phyloP scores from a whole-genome alignment of 2,888 invertebrate species.

The Drosophila kokeensis region DNA sequence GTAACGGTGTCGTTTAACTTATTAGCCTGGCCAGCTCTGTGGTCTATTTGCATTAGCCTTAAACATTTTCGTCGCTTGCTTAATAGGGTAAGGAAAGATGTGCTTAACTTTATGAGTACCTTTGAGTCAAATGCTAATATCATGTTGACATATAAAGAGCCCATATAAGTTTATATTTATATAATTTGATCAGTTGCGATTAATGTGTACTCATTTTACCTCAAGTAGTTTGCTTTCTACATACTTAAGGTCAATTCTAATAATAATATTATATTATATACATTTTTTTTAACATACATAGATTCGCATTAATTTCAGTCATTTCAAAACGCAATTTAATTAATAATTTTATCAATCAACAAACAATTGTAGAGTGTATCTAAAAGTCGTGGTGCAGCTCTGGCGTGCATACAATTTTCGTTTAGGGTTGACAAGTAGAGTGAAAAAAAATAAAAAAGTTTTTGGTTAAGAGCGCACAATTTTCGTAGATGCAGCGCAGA shows the following conservation, averaged over 20 bases:
- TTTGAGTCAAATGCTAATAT: background rate
- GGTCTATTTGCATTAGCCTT: constrained; percentile 76
- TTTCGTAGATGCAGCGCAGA: constrained; percentile 72
- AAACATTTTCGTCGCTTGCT: constrained; percentile 40
- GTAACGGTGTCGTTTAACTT: constrained; percentile 80
- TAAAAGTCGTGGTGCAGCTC: background rate
- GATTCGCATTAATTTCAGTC: background rate
- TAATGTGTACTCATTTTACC: background rate
- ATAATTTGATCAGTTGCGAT: background rate
- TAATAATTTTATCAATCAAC: background rate
- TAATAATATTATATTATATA: too few species aligned
- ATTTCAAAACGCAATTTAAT: background rate
- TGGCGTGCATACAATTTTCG: constrained; percentile 10
- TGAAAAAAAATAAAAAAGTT: constrained; percentile 71
- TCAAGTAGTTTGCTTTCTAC: background rate
- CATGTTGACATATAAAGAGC: background rate
- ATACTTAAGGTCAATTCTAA: background rate
- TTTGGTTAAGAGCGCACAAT: constrained; percentile 63
- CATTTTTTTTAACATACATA: too few species aligned
- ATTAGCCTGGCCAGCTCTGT: constrained; percentile 73
- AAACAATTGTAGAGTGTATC: constrained; percentile 22
- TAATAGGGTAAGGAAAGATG: constrained; percentile 11
- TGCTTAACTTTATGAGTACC: background rate
- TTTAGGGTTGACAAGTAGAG: constrained; percentile 74
- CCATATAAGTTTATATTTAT: background rate